A percentile compares a stretch with the other conserved stretches of the same genome.
Conservation (phyloP, 2,888 invertebrate species). For the Drosophila neotestacea region DNA sequence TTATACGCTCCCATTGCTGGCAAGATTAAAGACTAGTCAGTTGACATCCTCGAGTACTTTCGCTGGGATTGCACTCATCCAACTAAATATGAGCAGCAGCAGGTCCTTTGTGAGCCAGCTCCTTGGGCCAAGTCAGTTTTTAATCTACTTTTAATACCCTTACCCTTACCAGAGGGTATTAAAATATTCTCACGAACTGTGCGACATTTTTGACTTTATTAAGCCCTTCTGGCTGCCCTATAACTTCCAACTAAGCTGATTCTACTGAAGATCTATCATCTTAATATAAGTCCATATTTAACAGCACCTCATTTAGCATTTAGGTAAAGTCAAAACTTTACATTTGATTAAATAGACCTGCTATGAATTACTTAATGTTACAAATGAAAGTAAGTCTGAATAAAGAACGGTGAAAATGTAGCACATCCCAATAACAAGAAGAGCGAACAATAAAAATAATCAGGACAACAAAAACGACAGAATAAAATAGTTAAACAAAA, state of each 20-base stretch:
- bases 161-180: neutral
- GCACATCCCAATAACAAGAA: slow-evolving; percentile 18
- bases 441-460: slow-evolving; percentile 24
- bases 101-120: slow-evolving; percentile 5
- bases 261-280: neutral
- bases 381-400: slow-evolving; percentile 30
- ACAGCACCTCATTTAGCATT: neutral
- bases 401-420: slow-evolving; percentile 19
- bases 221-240: neutral
- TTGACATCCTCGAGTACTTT: slow-evolving; percentile 22
- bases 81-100: slow-evolving; percentile 6
- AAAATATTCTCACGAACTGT: neutral
- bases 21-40: slow-evolving; percentile 49
- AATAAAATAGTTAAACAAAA: slow-evolving; percentile 31
- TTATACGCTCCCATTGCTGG: slow-evolving; percentile 47
- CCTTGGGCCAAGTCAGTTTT: slow-evolving; percentile 8
- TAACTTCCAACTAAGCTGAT: neutral
- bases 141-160: slow-evolving; percentile 19
- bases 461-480: slow-evolving; percentile 20
- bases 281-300: neutral
- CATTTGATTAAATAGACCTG: too few species aligned
- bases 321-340: too few species aligned
- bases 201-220: neutral
- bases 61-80: slow-evolving; percentile 10
- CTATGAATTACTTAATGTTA: neutral